Base-by-base conservation (phyloP, 2,113 vertebrate species). In the Leptosomus discolor region DNA sequence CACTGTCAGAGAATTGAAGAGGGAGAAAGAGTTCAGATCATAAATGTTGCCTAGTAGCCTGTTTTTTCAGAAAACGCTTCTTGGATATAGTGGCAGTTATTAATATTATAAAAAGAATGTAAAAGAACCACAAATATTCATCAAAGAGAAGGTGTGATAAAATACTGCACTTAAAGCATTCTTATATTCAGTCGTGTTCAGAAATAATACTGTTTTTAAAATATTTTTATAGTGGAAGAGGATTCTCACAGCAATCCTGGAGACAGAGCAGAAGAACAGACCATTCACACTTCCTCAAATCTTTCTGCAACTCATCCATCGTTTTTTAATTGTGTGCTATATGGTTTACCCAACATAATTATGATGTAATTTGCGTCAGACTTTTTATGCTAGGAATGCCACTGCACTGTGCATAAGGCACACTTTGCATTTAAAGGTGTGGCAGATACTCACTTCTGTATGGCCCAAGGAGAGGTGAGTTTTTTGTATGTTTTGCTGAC, bases 281-380 rank as follows among this genome's bases (percentile, higher is more conserved):
- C 32, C 22, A 43, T 21, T 81, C 34, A 32, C 5, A 20, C n/a
- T 51, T 64, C 60, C 68, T 89, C 85, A 51, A 60, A 67, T 61
- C 74, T 71, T 90, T 53, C 78, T 94, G 50, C 51, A 46, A 19
- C 34, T 70, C 73, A 91, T 39, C 94, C 97, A 6, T 95, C 97
- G 4, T 84, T 85, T 71, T 98, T 98, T 61, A 99, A 97, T 94
- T 98, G 97, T 58, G 58, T 99, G 58, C 93, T 99, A 5, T 99
- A 99, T 69, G 99, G 99, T 43, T 97, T 99, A 50, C 98, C 99
- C 64, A 98, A 98, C 27, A 29, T 95, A 45, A 68, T 96, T 46
- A n/a, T 85, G 32, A 61, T 30, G 15, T 97, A 73, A 94, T 54
- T 61, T 56, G 36, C 64, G 43, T 45, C 53, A 50, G 5, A 61